Evolutionary conservation across 2,113 vertebrate genomes (phyloP).

Genomic region (Aphelocoma coerulescens): DNA sequence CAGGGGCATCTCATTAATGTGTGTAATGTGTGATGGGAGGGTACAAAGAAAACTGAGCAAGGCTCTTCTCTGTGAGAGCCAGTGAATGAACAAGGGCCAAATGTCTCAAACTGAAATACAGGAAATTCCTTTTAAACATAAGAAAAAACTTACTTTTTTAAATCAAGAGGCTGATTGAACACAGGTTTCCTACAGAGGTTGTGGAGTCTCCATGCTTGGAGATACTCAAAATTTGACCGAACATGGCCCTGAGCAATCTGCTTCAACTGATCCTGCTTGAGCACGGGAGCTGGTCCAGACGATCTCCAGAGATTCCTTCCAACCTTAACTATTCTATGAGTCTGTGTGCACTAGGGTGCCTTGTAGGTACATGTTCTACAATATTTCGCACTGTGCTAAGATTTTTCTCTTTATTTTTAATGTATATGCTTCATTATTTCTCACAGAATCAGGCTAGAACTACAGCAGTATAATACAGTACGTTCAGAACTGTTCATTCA

Average conservation of each 20-base stretch:
- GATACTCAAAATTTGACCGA: not conserved
- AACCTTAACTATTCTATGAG: not conserved
- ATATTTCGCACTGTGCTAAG: not conserved
- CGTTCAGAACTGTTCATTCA: not conserved
- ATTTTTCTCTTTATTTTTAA: not conserved
- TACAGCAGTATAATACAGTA: not conserved
- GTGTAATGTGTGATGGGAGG: not conserved
- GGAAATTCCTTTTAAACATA: not conserved
- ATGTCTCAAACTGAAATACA: not conserved
- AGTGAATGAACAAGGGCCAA: not conserved
- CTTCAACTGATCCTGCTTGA: not conserved
- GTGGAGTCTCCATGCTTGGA: not conserved
- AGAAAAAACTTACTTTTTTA: not conserved
- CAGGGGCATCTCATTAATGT: not conserved
- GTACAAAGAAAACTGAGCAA: not conserved
- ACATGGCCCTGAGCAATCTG: not conserved
- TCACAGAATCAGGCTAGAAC: not conserved
- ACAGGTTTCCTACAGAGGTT: not conserved
- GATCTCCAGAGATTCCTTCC: not conserved
- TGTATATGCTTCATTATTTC: not conserved
- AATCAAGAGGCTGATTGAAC: not conserved
- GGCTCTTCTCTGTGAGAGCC: not conserved
- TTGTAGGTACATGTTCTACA: not conserved
- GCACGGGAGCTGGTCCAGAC: fast-evolving
- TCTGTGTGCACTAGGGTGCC: not conserved